Base-by-base conservation (phyloP, 2,888 invertebrate genomes). In the Epinotia ramella region DNA sequence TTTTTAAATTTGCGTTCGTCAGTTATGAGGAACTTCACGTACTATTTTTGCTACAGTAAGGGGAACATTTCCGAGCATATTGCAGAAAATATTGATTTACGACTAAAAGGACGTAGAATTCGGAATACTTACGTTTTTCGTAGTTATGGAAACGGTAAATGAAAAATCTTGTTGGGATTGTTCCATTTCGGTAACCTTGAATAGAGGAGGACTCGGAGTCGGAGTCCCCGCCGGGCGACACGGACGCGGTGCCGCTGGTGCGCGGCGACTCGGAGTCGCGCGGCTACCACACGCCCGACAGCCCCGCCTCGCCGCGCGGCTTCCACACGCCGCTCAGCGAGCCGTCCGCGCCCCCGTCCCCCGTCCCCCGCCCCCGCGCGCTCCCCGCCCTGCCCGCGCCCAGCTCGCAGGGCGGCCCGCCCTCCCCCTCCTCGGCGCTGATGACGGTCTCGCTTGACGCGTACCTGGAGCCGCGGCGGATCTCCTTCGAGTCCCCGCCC, bases 361-460 rank as follows among this genome's bases (percentile, higher is more conserved):
- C 78, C 79, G 78, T 78, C 0, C 80, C 81, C 1, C 77, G 80
- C 0, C 97, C 4, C 96, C 97, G 18, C 95, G 96, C 84, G 96
- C 97, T 33, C 83, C 80, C 94, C 85, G 86, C 91, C 77, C 80
- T 89, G 5, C 86, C 88, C 28, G 84, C 88, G 2, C 84, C 87
- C 44, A 82, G 82, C 5, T 87, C 89, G 0, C 89, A 84, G 18
- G 89, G 84, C 56, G 92, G 90, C 18, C 96, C 97, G 0, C 97
- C 97, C 0, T 97, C 98, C 0, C 98, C 98, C 0, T 97, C 97
- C 77, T 98, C 98, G 0, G 98, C 97, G 0, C 95, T 97, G 7
- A 96, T 97, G 95, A 97, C 98, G 0, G 96, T 97, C 7, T 97
- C 97, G 2, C 95, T 98, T 46, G 98, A 98, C 80, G 98, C 97